Base-by-base conservation (phyloP, 2,888 invertebrate genomes). In the Ametastegia equiseti region DNA sequence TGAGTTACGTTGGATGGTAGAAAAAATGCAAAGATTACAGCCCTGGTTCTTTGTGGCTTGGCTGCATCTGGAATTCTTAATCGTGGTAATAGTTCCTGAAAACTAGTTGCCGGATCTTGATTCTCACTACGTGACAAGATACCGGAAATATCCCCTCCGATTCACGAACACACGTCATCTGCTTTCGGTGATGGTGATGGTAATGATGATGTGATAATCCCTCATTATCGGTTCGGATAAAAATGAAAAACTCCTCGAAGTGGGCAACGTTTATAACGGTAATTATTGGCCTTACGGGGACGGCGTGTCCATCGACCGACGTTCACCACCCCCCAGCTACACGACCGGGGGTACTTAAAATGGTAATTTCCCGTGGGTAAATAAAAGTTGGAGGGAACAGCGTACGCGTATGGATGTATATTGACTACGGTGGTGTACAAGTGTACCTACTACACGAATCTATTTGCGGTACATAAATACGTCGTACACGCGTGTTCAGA, bases 351-450 rank as follows among this genome's bases (percentile, higher is more conserved):
- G 33, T 75, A 75, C 63, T 78, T 63, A 63, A 78, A 60, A 78
- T 78, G 78, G 78, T 78, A 60, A 78, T 78, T 78, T 78, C 78
- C 78, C 78, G 63, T 19, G 78, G 78, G 78, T 75, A 54, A 75
- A 75, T 75, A 75, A 54, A 75, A 75, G 54, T 75, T 75, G 54
- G 19, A 36, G 54, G 13, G 2, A 11, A 7, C 19, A 5, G 27
- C 23, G 39, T 36, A 71, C 1, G 27, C 13, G 19, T 36, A 75
- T 36, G 54, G 11, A n/a, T 33, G 36, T 36, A 36, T 39, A 65
- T 65, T n/a, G n/a, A n/a, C n/a, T n/a, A n/a, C n/a, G n/a, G n/a
- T n/a, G n/a, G n/a, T n/a, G n/a, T n/a, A n/a, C n/a, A n/a, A n/a
- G n/a, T n/a, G n/a, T n/a, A 19, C n/a, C n/a, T n/a, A n/a, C n/a